Conservation (phyloP, 2,888 invertebrate species). For the Meiosimyza decipiens region DNA sequence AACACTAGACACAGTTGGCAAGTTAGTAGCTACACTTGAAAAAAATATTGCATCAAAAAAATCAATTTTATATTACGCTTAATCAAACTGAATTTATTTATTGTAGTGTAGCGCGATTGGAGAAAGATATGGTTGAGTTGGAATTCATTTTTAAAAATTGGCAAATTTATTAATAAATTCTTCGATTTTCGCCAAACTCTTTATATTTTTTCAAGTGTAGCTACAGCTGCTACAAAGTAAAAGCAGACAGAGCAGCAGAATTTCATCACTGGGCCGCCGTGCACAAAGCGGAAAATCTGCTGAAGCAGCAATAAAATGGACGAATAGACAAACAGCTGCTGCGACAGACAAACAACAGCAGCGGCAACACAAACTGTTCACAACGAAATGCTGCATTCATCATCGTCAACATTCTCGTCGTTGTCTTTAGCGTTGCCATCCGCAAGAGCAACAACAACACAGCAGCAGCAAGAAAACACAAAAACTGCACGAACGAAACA, state of each 20-base stretch:
- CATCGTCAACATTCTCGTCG: conserved; percentile 10
- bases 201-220: too few relatives aligned
- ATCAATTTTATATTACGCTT: too few relatives aligned
- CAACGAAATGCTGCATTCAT: conserved; percentile 26
- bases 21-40: background rate
- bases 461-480: conserved; percentile 23
- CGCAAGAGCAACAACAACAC: conserved; percentile 16
- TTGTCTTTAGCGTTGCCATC: background rate
- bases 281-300: conserved; percentile 15
- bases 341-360: conserved; percentile 6
- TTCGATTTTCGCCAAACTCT: too few relatives aligned
- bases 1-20: conserved; percentile 43
- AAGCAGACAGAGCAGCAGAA: background rate
- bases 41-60: too few relatives aligned
- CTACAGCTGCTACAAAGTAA: too few relatives aligned
- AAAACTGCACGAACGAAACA: conserved; percentile 24
- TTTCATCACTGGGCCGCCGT: conserved; percentile 1
- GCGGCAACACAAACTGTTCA: conserved; percentile 4
- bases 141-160: too few relatives aligned
- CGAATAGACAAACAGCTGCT: conserved; percentile 16
- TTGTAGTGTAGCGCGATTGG: too few relatives aligned
- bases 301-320: conserved; percentile 28
- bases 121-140: too few relatives aligned
- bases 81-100: too few relatives aligned
- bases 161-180: too few relatives aligned